Conservation (phyloP, 2,888 invertebrate genomes). For the Chesias legatella region DNA sequence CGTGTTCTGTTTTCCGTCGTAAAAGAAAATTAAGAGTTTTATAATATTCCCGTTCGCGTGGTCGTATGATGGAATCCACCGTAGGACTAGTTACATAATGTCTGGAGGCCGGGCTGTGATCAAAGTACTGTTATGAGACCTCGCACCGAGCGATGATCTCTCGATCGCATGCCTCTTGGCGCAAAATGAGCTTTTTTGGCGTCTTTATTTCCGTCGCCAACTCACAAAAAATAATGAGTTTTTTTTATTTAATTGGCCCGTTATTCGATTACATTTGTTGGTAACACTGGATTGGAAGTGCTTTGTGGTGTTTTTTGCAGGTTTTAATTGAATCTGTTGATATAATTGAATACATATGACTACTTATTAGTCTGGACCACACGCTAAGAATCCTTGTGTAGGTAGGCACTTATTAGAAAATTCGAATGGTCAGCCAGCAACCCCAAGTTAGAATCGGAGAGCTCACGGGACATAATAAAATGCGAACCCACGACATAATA, state of each 20-base stretch:
- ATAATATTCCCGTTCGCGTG: slow-evolving; percentile 48
- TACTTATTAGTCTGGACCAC: too few relatives aligned
- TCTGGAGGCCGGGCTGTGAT: slow-evolving; percentile 58
- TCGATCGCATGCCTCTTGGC: slow-evolving; percentile 68
- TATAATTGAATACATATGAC: too few relatives aligned
- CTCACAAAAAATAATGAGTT: slow-evolving; percentile 29
- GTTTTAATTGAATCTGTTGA: not conserved
- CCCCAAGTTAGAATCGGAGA: too few relatives aligned
- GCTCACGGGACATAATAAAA: too few relatives aligned
- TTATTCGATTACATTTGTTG: slow-evolving; percentile 23
- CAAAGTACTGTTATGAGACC: slow-evolving; percentile 78
- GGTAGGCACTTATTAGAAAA: too few relatives aligned
- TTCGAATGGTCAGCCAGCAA: too few relatives aligned
- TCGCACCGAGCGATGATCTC: slow-evolving; percentile 73
- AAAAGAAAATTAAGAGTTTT: not conserved
- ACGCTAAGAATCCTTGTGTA: too few relatives aligned
- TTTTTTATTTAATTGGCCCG: slow-evolving; percentile 24
- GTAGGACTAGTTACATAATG: slow-evolving; percentile 75
- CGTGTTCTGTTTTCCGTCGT: slow-evolving; percentile 13
- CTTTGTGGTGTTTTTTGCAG: not conserved
- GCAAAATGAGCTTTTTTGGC: slow-evolving; percentile 70
- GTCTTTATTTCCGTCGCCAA: slow-evolving; percentile 33
- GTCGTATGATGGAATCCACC: slow-evolving; percentile 53
- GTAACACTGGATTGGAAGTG: slow-evolving; percentile 9
- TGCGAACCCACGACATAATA: too few relatives aligned